A percentile compares a stretch with the other conserved stretches of the same genome.
Evolutionary conservation across 2,113 vertebrate species (phyloP).

Genomic region (Petromus typicus): DNA sequence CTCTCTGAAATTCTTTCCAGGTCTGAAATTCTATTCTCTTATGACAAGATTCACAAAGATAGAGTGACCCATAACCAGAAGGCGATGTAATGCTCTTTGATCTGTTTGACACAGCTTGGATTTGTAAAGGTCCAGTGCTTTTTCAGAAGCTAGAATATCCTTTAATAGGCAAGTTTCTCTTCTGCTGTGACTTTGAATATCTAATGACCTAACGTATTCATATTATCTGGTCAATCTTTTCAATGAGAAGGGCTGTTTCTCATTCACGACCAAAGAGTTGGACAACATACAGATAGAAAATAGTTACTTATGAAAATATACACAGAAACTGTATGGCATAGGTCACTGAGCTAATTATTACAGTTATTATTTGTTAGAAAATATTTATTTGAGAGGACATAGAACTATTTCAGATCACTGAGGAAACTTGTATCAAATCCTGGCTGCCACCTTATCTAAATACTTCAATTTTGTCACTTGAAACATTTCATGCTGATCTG

Average conservation of each 20-base stretch:
- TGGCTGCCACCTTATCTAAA: background rate
- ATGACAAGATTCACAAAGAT: conserved; percentile 35
- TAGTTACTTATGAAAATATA: background rate
- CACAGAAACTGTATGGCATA: background rate
- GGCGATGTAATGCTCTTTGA: conserved; percentile 83
- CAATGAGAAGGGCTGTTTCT: conserved; percentile 80
- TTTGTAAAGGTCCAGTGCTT: conserved; percentile 6
- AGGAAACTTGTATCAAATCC: background rate
- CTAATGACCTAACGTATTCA: conserved; percentile 65
- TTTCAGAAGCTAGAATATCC: conserved; percentile 47
- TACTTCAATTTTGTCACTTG: background rate
- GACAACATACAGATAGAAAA: background rate
- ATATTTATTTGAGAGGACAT: background rate
- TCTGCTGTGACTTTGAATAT: conserved; percentile 77
- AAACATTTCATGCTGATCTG: conserved; percentile 16
- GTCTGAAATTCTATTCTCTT: conserved; percentile 21
- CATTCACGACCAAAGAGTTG: conserved; percentile 21
- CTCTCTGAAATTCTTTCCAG: conserved; percentile 42
- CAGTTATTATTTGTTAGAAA: background rate
- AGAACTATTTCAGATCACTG: background rate
- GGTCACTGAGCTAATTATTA: background rate
- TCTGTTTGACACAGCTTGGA: background rate
- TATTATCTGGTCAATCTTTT: conserved; percentile 67
- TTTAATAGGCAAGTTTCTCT: conserved; percentile 72
- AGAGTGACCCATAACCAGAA: conserved; percentile 74